Conservation (phyloP, 2,113 vertebrate genomes). For the Antechinus flavipes region DNA sequence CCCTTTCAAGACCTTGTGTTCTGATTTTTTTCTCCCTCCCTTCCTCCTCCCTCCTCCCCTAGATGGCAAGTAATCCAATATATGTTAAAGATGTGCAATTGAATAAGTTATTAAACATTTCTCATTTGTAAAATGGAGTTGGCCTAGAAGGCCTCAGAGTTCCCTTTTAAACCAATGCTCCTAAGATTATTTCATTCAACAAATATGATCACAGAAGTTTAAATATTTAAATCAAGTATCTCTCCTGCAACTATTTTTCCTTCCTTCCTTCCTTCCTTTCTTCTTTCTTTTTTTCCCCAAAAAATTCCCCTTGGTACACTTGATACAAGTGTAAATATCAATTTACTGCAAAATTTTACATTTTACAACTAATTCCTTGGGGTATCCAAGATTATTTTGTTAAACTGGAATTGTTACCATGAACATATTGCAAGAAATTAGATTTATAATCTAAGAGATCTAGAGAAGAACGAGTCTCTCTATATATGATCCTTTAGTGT, state of each 20-base stretch:
- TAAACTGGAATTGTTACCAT: conserved; percentile 62
- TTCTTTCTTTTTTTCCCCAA: no score
- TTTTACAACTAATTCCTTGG: not conserved
- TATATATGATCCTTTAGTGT: not conserved
- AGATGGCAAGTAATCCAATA: no score
- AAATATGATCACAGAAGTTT: not conserved
- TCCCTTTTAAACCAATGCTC: not conserved
- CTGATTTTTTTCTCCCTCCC: no score
- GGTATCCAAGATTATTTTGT: conserved; percentile 43
- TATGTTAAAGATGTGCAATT: no score
- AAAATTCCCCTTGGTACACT: not conserved
- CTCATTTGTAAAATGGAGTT: conserved; percentile 14
- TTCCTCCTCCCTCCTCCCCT: no score
- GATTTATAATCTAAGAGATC: conserved; percentile 54
- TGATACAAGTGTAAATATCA: not conserved
- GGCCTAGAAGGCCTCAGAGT: not conserved
- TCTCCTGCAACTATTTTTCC: not conserved
- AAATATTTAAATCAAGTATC: not conserved
- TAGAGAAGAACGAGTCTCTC: conserved; percentile 52
- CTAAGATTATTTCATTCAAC: not conserved
- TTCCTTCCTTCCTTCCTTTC: no score
- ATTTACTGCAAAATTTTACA: not conserved
- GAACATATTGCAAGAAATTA: conserved; percentile 64
- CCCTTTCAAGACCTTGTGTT: no score
- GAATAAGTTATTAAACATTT: not conserved